Evolutionary conservation across 2,797 vertebrate species (phyloP), one percentile per base, ranked within the genome.

Genomic region (Iguana delicatissima): DNA sequence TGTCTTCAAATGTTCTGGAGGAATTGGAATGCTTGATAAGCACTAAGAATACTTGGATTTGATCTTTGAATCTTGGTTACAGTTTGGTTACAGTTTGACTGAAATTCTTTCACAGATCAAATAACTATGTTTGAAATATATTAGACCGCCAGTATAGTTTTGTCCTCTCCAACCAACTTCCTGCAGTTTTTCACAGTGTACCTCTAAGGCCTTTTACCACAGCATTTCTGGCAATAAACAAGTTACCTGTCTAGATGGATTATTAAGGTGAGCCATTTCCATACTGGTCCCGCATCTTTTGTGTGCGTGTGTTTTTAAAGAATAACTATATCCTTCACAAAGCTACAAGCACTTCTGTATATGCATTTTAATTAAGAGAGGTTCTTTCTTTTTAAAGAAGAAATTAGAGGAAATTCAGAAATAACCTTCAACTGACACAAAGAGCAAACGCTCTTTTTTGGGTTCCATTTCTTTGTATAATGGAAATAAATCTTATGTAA

Each of bases 401-500:
- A 87, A 90, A 84, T 84, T 46, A 26, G 76, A 84, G 89, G 52
- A 86, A 91, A 92, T 95, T 90, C 93, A 84, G 10, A 95, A 96
- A 93, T 92, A 90, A 92, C 91, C 81, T 92, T 95, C 0, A 0
- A 86, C 92, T 89, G 82, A 77, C 89, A 96, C 83, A 69, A 94
- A 91, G 73, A 94, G 57, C 46, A 86, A 83, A 86, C 69, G 81
- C 93, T 95, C 91, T 95, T 94, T 94, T 96, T 93, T 90, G 94
- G 94, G 92, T 95, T 94, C 91, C 94, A 88, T 94, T 96, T 97
- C 95, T 96, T 94, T 90, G 94, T 95, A 97, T 96, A 97, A 96
- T 93, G 93, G 96, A 96, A 97, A 97, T 97, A 97, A 97, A 97
- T 97, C 96, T 97, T 92, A 96, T 94, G 96, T 96, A 97, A 97